Conservation (phyloP, 2,888 invertebrate species). For the Cephus nigrinus region DNA sequence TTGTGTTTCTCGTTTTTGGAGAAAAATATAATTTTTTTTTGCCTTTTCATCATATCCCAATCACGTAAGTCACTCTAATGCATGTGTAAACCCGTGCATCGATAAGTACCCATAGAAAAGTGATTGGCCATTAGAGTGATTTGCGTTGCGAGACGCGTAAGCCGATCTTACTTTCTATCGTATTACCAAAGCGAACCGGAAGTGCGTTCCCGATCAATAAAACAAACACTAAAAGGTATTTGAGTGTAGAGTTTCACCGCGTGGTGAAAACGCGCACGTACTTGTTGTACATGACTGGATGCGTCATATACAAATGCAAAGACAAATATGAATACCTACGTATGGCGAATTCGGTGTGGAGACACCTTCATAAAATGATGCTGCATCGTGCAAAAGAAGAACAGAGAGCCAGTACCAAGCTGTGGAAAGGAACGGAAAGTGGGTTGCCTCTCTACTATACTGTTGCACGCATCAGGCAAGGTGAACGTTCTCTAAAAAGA, state of each 20-base stretch:
- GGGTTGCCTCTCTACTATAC: conserved; percentile 44
- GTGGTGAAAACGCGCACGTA: conserved; percentile 33
- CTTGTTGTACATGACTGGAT: not conserved
- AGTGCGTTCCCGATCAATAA: conserved; percentile 15
- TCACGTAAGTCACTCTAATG: too few relatives aligned
- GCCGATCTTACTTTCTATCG: conserved; percentile 50
- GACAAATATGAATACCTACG: not conserved
- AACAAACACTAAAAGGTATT: not conserved
- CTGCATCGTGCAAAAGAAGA: too few relatives aligned
- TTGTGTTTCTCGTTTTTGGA: too few relatives aligned
- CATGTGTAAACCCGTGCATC: not conserved
- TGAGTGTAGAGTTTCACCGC: conserved; percentile 11
- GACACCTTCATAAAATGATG: too few relatives aligned
- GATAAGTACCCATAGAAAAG: not conserved
- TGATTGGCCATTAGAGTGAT: too few relatives aligned
- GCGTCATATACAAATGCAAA: not conserved
- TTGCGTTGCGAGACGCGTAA: conserved; percentile 18
- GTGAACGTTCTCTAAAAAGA: conserved; percentile 61
- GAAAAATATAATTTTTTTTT: too few relatives aligned
- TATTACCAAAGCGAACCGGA: conserved; percentile 39
- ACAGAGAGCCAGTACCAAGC: conserved; percentile 17
- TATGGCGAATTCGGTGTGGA: not conserved
- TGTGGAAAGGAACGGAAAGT: conserved; percentile 52
- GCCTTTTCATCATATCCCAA: too few relatives aligned
- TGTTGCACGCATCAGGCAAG: conserved; percentile 47